These are phyloP conservation scores for Erebia palarica DNA, from an alignment of 2,888 invertebrate genomes.

Conservation along the genomic window DNA sequence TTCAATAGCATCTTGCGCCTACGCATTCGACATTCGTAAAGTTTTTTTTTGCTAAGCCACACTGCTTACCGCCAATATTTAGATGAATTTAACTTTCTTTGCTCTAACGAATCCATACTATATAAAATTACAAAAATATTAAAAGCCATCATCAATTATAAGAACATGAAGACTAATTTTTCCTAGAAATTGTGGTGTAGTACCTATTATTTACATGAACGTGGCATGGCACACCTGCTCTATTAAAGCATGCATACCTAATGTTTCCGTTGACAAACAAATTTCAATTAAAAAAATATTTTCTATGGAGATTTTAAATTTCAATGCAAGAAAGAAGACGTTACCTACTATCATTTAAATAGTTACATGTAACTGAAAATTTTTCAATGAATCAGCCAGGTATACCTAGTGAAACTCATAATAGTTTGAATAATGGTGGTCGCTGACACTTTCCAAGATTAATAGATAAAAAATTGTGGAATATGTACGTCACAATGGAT, in stretches of 20 bases:
- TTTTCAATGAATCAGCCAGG: background rate
- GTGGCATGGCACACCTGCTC: no score
- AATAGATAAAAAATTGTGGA: slow-evolving; percentile 29
- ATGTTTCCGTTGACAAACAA: no score
- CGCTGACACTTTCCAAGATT: slow-evolving; percentile 16
- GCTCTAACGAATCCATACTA: background rate
- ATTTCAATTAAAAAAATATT: no score
- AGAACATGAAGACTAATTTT: background rate
- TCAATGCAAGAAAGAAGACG: no score
- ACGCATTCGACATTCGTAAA: background rate
- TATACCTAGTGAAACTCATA: background rate
- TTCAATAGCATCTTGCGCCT: slow-evolving; percentile 14
- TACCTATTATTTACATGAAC: no score
- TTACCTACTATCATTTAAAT: no score
- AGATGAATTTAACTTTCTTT: background rate
- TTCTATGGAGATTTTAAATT: no score
- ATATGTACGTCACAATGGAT: slow-evolving; percentile 40
- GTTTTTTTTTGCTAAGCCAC: background rate
- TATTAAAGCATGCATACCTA: no score
- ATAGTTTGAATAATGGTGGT: slow-evolving; percentile 11
- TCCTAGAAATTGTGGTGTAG: no score
- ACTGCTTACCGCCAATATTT: background rate
- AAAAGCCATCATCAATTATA: background rate
- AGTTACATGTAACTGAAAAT: background rate
- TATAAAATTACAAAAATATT: background rate